Evolutionary conservation across 2,113 vertebrate species (phyloP).

Genomic region (Corythornis madagascariensis): DNA sequence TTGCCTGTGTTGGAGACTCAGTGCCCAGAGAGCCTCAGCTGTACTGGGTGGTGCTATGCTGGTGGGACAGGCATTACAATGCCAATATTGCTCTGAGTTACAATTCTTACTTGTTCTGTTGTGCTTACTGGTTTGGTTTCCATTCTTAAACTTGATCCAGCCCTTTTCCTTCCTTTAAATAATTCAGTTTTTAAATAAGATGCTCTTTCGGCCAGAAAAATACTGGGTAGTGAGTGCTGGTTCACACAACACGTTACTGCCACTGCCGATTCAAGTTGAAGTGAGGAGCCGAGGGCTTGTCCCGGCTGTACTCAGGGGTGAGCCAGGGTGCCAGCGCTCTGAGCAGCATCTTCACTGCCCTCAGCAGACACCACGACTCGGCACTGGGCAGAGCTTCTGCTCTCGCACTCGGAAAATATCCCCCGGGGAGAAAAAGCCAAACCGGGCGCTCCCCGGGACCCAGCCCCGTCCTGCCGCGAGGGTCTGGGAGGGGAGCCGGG

Average conservation of each 20-base stretch:
- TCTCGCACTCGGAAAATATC: neutral
- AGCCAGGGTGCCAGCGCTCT: neutral
- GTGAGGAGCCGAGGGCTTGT: neutral
- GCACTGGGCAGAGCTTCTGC: neutral
- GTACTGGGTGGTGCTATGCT: rapidly evolving
- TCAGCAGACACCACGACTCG: neutral
- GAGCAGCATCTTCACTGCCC: neutral
- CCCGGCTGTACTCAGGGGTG: rapidly evolving
- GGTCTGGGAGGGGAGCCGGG: neutral
- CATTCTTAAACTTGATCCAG: neutral
- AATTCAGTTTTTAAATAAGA: neutral
- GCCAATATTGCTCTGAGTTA: neutral
- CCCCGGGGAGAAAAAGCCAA: neutral
- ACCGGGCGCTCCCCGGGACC: neutral
- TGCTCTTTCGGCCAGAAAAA: neutral
- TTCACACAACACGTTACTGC: neutral
- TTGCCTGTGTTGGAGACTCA: neutral
- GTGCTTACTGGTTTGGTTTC: neutral
- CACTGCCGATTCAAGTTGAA: too few relatives aligned
- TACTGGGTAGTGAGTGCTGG: neutral
- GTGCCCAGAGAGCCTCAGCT: neutral
- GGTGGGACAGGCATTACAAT: neutral
- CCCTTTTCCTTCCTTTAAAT: neutral
- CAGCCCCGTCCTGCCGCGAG: neutral
- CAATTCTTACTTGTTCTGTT: neutral